Evolutionary conservation across 2,113 vertebrate genomes (phyloP).

Genomic region (Sturnus vulgaris): DNA sequence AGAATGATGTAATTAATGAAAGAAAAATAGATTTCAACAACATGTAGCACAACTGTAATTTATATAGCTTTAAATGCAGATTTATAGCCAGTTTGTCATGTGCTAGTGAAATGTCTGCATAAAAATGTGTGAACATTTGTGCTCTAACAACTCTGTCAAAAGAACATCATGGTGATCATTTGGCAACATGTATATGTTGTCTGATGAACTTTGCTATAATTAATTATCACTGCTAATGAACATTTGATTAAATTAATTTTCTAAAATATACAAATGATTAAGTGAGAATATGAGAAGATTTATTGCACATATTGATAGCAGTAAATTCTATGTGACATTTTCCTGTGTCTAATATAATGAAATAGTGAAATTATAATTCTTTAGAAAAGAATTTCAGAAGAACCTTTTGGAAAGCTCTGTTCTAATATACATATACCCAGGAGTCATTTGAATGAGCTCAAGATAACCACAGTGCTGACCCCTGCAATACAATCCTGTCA

Average conservation of each 20-base stretch:
- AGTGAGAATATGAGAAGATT: constrained; percentile 30
- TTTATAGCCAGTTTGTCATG: constrained; percentile 32
- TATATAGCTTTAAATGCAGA: constrained; percentile 54
- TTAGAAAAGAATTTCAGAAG: constrained; percentile 34
- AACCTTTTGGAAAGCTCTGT: neutral
- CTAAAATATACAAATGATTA: constrained; percentile 65
- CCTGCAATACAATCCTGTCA: neutral
- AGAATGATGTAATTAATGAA: neutral
- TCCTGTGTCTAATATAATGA: neutral
- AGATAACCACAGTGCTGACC: constrained; percentile 1
- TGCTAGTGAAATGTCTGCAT: constrained; percentile 28
- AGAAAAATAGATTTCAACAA: neutral
- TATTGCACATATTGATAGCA: neutral
- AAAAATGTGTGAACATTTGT: constrained; percentile 62
- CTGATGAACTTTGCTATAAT: constrained; percentile 67
- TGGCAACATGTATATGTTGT: constrained; percentile 52
- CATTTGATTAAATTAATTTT: constrained; percentile 76
- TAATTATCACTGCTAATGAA: constrained; percentile 72
- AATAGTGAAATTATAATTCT: neutral
- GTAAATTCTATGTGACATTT: neutral
- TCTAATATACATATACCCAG: neutral
- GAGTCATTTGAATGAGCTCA: constrained; percentile 7
- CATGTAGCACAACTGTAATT: constrained; percentile 16
- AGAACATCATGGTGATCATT: constrained; percentile 62
- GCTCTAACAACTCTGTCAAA: constrained; percentile 67